phyloP scores from a whole-genome alignment of 1,140 invertebrate genomes.

The Drosophila gunungcola region DNA sequence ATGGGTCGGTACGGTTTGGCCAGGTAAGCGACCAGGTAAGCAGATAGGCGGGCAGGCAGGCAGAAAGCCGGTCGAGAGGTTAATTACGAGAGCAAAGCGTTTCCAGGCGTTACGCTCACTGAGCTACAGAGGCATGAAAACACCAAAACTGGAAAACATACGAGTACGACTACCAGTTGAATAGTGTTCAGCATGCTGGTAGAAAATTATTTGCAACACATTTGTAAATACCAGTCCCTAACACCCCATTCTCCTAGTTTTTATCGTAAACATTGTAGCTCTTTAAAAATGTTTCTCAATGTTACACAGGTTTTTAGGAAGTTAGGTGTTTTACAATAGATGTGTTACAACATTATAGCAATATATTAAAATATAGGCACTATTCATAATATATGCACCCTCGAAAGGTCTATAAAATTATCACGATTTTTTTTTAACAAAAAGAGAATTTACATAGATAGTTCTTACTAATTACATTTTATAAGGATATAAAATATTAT shows the following conservation, averaged over 20 bases:
- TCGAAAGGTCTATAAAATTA: too few species aligned
- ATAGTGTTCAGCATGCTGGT: conserved; percentile 27
- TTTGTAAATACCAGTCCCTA: conserved; percentile 12
- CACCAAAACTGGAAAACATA: conserved; percentile 30
- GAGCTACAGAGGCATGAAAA: conserved; percentile 35
- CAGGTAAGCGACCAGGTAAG: conserved; percentile 22
- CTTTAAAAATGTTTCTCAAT: neutral
- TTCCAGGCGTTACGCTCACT: conserved; percentile 73
- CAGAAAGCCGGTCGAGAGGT: conserved; percentile 81
- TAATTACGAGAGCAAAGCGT: conserved; percentile 80
- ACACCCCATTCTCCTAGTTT: neutral
- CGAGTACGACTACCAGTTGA: conserved; percentile 51
- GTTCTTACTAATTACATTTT: too few species aligned
- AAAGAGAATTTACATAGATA: too few species aligned
- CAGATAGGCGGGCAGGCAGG: conserved; percentile 43
- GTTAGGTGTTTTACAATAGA: neutral
- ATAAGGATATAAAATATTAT: too few species aligned
- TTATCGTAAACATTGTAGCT: neutral
- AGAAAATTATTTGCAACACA: conserved; percentile 27
- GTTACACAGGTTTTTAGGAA: neutral
- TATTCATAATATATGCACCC: too few species aligned
- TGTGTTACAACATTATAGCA: neutral
- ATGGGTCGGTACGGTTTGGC: neutral
- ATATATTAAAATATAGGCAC: too few species aligned
- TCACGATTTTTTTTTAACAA: too few species aligned